Base-by-base conservation (phyloP, 64 coral and sea anemone genomes). In the Hydrozoanthus tunicans region DNA sequence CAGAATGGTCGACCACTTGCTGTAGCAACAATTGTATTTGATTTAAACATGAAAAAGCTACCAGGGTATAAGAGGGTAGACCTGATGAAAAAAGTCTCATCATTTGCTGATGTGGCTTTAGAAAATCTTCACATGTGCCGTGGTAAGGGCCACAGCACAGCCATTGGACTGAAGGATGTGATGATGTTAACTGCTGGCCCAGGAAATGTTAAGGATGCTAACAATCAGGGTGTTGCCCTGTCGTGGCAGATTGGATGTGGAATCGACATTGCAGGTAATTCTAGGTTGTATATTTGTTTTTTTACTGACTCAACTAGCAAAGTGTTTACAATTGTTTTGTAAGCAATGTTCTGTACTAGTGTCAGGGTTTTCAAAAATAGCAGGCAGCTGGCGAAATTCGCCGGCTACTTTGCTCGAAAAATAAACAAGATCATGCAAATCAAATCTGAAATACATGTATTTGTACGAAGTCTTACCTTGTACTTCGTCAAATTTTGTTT, bases 231-330 rank as follows among this genome's bases (percentile, higher is more conserved):
- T 70, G 66, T 94, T 82, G 95, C 73, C 4, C 9, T 97, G 51
- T 97, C 95, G 56, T 97, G 95, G 95, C 92, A 97, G 82, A 84
- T 94, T 60, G 95, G 95, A 55, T 97, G 95, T 79, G 95, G 95
- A 6, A 89, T 92, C 55, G 92, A 97, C 51, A 73, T 97, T 32
- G 78, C 92, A 91, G 95, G 95, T 97, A 76, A 23, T 54, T 43
- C 32, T 43, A 2, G 32, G 32, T 43, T 43, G 32, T 43, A 43
- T 43, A 2, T 43, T 43, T 43, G 32, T 43, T 43, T 43, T 43
- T 43, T 43, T 43, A 43, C 32, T 43, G 32, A 43, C 32, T 43
- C 32, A 43, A 43, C 32, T 43, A 43, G 32, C 32, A 43, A 43
- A 43, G 32, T 43, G 32, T 43, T 43, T 43, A 43, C 32, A 43